Evolutionary conservation across 1,140 invertebrate species (phyloP).

Genomic region (Oryctes rhinoceros): DNA sequence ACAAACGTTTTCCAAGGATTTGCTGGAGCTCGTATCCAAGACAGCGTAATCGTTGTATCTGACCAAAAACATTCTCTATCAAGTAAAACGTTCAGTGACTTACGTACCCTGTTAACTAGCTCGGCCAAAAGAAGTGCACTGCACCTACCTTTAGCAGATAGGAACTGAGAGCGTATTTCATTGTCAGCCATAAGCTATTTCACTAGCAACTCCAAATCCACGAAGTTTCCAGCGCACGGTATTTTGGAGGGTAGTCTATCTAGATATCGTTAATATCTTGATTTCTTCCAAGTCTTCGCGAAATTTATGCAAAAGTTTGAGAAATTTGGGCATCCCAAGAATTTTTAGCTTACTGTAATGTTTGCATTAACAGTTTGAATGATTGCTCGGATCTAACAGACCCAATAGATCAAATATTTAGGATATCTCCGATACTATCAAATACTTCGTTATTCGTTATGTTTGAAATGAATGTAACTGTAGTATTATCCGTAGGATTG

Average conservation of each 20-base stretch:
- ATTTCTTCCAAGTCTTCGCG: not conserved
- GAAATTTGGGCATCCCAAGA: constrained; percentile 60
- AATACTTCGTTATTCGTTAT: not conserved
- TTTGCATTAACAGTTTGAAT: constrained; percentile 61
- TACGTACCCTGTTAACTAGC: not conserved
- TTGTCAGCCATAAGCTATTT: not conserved
- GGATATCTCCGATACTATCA: not conserved
- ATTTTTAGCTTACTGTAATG: constrained; percentile 55
- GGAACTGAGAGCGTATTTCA: not conserved
- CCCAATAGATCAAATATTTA: constrained; percentile 60
- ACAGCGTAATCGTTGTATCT: not conserved
- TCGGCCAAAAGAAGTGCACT: not conserved
- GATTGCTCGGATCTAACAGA: constrained; percentile 53
- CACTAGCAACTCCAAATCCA: not conserved
- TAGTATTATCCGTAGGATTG: too few relatives aligned
- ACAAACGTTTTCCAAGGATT: not conserved
- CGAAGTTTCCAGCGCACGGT: not conserved
- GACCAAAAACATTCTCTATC: not conserved
- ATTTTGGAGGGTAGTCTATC: not conserved
- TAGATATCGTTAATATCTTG: not conserved
- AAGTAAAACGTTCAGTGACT: not conserved
- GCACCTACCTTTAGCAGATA: not conserved
- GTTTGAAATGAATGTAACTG: too few relatives aligned
- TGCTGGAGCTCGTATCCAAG: not conserved
- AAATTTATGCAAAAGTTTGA: too few relatives aligned